Evolutionary conservation across 2,888 invertebrate genomes (phyloP).

Genomic region (Aplocera efformata): DNA sequence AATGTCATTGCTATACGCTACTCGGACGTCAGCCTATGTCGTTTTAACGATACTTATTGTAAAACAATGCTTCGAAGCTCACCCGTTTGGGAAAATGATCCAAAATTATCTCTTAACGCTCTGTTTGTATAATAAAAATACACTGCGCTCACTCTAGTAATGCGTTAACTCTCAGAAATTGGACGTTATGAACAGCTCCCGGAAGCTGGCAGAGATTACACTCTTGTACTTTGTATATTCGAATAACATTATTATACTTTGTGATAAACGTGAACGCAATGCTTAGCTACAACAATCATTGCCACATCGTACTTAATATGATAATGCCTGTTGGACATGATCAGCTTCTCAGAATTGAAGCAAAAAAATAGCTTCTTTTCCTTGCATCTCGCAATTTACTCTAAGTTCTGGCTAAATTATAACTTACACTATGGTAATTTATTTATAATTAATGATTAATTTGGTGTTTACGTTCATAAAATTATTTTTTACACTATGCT

Average conservation of each 20-base stretch:
- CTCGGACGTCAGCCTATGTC: conserved; percentile 27
- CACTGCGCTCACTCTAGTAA: conserved; percentile 16
- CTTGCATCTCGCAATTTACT: conserved; percentile 27
- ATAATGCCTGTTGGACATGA: conserved; percentile 25
- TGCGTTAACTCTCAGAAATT: conserved; percentile 12
- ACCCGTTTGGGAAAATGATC: conserved; percentile 20
- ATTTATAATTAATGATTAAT: conserved; percentile 59
- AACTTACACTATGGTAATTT: conserved; percentile 38
- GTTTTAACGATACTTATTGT: conserved; percentile 20
- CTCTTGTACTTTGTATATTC: conserved; percentile 8
- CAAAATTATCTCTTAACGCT: conserved; percentile 16
- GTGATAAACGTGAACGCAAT: conserved; percentile 21
- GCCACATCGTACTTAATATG: conserved; percentile 5
- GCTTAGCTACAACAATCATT: conserved; percentile 14
- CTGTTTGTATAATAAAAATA: conserved; percentile 13
- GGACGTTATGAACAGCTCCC: conserved; percentile 14
- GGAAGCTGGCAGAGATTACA: conserved; percentile 6
- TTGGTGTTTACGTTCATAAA: conserved; percentile 73
- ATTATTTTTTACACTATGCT: conserved; percentile 44
- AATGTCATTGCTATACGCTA: conserved; percentile 20
- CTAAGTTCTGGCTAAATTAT: conserved; percentile 36
- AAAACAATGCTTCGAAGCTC: conserved; percentile 24
- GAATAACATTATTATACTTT: conserved; percentile 11
- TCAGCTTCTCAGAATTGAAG: conserved; percentile 17
- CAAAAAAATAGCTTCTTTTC: conserved; percentile 21